phyloP scores from a whole-genome alignment of 2,888 invertebrate species.

The Ptychoptera contaminata region DNA sequence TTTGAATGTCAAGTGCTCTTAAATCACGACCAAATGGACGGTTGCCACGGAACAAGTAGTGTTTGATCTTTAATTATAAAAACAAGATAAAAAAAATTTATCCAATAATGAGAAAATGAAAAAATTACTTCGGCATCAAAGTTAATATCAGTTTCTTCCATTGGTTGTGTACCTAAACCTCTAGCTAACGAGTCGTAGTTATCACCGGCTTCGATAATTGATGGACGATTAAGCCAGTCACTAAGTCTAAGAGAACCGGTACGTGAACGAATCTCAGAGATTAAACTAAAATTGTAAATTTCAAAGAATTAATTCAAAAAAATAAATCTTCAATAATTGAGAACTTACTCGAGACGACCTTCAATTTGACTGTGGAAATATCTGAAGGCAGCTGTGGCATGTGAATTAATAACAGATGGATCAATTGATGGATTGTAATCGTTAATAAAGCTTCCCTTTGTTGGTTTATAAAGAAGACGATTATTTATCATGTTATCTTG shows the following conservation, averaged over 20 bases:
- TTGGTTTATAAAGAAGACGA: slow-evolving; percentile 24
- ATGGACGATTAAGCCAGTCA: slow-evolving; percentile 37
- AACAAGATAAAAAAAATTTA: not conserved
- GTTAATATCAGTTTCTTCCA: slow-evolving; percentile 60
- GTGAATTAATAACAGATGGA: slow-evolving; percentile 41
- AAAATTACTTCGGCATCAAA: slow-evolving; percentile 38
- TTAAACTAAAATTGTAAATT: slow-evolving; percentile 22
- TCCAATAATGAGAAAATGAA: not conserved
- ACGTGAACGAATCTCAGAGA: slow-evolving; percentile 30
- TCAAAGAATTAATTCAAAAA: not conserved
- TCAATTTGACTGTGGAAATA: slow-evolving; percentile 46
- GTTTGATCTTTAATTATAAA: slow-evolving; percentile 38
- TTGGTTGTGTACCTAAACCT: slow-evolving; percentile 61
- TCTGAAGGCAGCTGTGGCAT: slow-evolving; percentile 47
- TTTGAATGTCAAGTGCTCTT: slow-evolving; percentile 67
- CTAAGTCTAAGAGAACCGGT: slow-evolving; percentile 32
- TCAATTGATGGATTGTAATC: slow-evolving; percentile 38
- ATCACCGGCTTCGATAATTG: slow-evolving; percentile 34
- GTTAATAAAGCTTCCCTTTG: slow-evolving; percentile 26
- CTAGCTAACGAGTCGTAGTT: slow-evolving; percentile 57
- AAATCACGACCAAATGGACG: slow-evolving; percentile 65
- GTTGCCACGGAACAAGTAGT: slow-evolving; percentile 48
- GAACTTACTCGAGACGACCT: slow-evolving; percentile 32
- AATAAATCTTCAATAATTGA: not conserved
- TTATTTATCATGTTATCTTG: slow-evolving; percentile 30